These are phyloP conservation scores for Triplophysa rosa DNA, from an alignment of 2,113 vertebrate species.

Conservation along the genomic window DNA sequence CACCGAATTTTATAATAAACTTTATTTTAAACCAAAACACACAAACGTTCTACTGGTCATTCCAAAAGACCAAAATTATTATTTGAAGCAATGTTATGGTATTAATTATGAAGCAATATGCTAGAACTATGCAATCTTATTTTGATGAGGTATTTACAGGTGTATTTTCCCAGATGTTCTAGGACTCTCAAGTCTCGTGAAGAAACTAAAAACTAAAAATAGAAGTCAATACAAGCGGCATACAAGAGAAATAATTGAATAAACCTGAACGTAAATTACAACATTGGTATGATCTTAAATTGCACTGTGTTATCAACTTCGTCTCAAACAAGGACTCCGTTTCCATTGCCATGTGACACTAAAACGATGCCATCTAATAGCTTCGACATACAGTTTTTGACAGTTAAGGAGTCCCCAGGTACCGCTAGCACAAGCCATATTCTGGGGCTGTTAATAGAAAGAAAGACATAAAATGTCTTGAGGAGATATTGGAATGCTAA, in stretches of 20 bases:
- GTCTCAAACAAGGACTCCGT: neutral
- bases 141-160: neutral
- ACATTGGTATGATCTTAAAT: neutral
- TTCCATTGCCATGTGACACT: neutral
- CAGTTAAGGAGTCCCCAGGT: conserved; percentile 88
- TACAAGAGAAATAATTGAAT: neutral
- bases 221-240: neutral
- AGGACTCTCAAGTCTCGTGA: neutral
- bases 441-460: conserved; percentile 85
- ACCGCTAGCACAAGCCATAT: conserved; percentile 83
- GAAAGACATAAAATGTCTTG: conserved; percentile 90
- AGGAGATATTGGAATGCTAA: conserved; percentile 86
- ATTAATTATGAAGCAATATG: neutral
- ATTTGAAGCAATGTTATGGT: neutral
- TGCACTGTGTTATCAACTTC: neutral
- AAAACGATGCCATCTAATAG: neutral
- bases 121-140: neutral
- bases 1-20: conserved; percentile 74
- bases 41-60: conserved; percentile 28
- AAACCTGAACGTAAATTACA: neutral
- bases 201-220: neutral
- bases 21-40: conserved; percentile 59
- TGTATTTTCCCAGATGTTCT: neutral
- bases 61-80: neutral
- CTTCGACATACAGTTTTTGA: conserved; percentile 67